Conservation (phyloP, 2,797 vertebrate genomes). For the Cheirogaleus major region DNA sequence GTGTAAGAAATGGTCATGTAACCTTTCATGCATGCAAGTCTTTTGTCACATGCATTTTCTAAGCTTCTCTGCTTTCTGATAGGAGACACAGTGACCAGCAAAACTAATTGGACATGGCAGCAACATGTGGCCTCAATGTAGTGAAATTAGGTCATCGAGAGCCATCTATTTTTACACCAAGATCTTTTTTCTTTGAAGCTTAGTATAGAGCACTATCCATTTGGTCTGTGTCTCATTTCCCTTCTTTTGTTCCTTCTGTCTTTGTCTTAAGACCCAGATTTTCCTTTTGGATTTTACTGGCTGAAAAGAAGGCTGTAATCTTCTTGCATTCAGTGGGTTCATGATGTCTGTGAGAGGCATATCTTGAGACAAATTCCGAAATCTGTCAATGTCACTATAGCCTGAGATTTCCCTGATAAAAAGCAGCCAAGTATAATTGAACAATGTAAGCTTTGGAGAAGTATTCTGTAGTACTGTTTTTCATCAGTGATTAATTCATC, state of each 20-base stretch:
- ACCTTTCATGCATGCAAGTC: not conserved
- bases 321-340: slow-evolving; percentile 18
- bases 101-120: not conserved
- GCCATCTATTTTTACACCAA: not conserved
- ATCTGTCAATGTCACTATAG: slow-evolving; percentile 34
- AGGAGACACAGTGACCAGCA: not conserved
- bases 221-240: not conserved
- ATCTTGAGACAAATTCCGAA: slow-evolving; percentile 32
- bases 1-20: not conserved
- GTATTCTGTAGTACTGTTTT: not conserved
- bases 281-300: not conserved
- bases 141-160: not conserved
- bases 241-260: slow-evolving; percentile 27
- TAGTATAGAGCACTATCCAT: not conserved
- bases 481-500: slow-evolving; percentile 47
- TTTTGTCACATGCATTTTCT: not conserved
- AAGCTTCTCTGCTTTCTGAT: not conserved
- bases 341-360: not conserved
- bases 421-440: slow-evolving; percentile 48
- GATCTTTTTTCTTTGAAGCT: not conserved
- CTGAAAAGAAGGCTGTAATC: slow-evolving; percentile 9
- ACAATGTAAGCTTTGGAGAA: slow-evolving; percentile 8
- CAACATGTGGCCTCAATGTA: not conserved
- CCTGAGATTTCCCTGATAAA: slow-evolving; percentile 34
- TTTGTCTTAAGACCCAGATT: slow-evolving; percentile 31